A percentile compares a stretch with the other conserved stretches of the same genome.
phyloP scores from a whole-genome alignment of 2,113 vertebrate genomes.

The Malurus elegans region DNA sequence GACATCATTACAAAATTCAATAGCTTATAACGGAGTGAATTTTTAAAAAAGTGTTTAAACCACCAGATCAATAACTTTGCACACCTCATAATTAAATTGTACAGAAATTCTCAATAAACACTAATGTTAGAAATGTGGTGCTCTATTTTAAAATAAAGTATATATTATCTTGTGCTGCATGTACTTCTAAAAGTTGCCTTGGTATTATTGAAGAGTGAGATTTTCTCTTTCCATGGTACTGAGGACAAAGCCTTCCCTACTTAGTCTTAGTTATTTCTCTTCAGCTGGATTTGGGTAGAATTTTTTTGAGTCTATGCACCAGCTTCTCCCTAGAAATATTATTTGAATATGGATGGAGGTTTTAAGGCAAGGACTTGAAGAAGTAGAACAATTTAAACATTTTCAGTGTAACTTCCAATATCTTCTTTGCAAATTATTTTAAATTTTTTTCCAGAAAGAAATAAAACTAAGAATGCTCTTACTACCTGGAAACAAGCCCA shows the following conservation, averaged over 20 bases:
- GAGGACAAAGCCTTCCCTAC: not conserved
- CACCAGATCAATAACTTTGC: slow-evolving; percentile 51
- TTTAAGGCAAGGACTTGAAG: not conserved
- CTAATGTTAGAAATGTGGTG: not conserved
- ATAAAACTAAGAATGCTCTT: not conserved
- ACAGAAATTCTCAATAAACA: slow-evolving; percentile 36
- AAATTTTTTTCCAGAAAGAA: not conserved
- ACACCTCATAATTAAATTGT: slow-evolving; percentile 6
- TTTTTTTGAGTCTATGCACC: not conserved
- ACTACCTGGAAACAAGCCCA: not conserved
- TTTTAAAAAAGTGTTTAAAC: slow-evolving; percentile 32
- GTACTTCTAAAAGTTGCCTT: not conserved
- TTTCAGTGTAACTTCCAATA: not conserved
- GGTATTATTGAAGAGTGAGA: not conserved
- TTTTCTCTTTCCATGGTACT: not conserved
- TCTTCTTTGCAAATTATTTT: not conserved
- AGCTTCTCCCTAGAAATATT: not conserved
- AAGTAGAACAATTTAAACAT: not conserved
- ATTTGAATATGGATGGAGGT: not conserved
- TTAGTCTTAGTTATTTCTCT: not conserved
- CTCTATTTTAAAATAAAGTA: slow-evolving; percentile 12
- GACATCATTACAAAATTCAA: slow-evolving; percentile 31
- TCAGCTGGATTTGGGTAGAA: not conserved
- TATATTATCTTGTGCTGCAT: not conserved
- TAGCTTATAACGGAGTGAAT: slow-evolving; percentile 34